These are phyloP conservation scores for Rhodinocichla rosea DNA, from an alignment of 2,113 vertebrate species.

Conservation along the genomic window DNA sequence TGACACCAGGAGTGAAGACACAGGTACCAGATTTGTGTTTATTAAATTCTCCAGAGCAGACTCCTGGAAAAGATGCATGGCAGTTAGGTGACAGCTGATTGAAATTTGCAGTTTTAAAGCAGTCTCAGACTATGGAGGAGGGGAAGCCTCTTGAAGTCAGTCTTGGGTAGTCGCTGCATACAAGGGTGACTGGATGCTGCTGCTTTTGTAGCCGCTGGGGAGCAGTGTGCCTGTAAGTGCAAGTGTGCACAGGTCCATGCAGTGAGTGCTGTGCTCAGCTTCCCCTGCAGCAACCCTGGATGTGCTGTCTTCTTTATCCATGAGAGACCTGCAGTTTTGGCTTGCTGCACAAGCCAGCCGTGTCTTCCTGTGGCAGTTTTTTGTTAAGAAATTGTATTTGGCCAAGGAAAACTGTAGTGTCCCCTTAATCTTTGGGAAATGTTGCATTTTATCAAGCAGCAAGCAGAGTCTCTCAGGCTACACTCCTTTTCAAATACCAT, in stretches of 20 bases:
- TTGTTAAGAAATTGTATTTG: not conserved
- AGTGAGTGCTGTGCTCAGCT: not conserved
- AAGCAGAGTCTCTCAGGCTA: not conserved
- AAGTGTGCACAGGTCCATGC: accelerated
- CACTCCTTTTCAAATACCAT: not conserved
- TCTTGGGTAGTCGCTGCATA: not conserved
- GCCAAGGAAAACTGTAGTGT: not conserved
- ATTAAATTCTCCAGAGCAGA: not conserved
- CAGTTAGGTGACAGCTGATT: not conserved
- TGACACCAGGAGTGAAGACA: slow-evolving; percentile 95
- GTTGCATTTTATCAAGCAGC: not conserved
- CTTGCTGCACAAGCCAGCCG: not conserved
- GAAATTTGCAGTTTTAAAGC: not conserved
- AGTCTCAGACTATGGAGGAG: accelerated
- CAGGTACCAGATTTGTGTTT: slow-evolving; percentile 77
- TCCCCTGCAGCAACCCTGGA: not conserved
- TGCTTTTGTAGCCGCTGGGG: not conserved
- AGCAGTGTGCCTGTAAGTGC: not conserved
- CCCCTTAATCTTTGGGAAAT: not conserved
- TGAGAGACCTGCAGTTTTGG: not conserved
- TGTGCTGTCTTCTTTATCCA: not conserved
- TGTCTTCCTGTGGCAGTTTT: not conserved
- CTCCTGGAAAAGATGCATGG: not conserved
- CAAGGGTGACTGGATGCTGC: not conserved
- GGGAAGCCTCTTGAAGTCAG: not conserved